Conservation (phyloP, 2,888 invertebrate genomes). For the Phaedon cochleariae region DNA sequence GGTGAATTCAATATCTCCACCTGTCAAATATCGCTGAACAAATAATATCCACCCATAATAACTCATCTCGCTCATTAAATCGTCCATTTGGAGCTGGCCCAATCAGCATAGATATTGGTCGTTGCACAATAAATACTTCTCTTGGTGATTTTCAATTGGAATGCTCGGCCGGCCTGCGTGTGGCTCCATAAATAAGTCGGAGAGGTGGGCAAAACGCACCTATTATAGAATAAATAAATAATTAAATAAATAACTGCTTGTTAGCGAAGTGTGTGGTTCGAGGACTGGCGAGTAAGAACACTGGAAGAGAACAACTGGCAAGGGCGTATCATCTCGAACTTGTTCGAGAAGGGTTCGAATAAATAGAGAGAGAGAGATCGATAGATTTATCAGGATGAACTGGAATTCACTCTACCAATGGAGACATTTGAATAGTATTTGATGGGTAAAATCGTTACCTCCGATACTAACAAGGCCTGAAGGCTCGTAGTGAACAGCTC, state of each 20-base stretch:
- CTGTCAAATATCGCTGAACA: not conserved
- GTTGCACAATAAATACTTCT: conserved; percentile 59
- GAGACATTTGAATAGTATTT: too few relatives aligned
- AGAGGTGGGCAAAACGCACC: conserved; percentile 63
- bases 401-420: too few relatives aligned
- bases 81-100: conserved; percentile 39
- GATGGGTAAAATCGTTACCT: too few relatives aligned
- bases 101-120: conserved; percentile 61
- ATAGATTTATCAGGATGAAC: too few relatives aligned
- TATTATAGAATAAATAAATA: conserved; percentile 65
- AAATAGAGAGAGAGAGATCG: too few relatives aligned
- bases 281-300: conserved; percentile 30
- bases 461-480: too few relatives aligned
- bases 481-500: too few relatives aligned
- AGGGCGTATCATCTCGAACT: not conserved
- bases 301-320: conserved; percentile 20
- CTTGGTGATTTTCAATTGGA: conserved; percentile 58
- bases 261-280: conserved; percentile 62
- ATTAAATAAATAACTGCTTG: conserved; percentile 65
- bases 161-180: conserved; percentile 61
- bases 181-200: conserved; percentile 62
- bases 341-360: not conserved
- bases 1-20: not conserved
- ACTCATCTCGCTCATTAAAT: conserved; percentile 36
- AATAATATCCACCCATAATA: conserved; percentile 19